Conservation (phyloP, 2,888 invertebrate species). For the Ischnura elegans region DNA sequence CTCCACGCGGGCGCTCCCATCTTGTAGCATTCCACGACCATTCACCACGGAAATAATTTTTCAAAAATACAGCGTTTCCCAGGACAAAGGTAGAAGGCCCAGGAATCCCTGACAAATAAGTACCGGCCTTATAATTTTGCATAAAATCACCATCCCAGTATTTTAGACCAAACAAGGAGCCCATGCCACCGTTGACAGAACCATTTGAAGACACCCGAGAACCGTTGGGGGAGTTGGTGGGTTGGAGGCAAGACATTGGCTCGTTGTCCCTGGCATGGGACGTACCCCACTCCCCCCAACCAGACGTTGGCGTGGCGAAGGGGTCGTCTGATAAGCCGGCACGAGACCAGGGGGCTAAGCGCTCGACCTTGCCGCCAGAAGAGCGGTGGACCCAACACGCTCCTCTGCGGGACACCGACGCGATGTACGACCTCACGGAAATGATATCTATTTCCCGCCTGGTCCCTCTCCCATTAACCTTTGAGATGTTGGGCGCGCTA, state of each 20-base stretch:
- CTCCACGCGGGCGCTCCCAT: not conserved
- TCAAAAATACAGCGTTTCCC: not conserved
- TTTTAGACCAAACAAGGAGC: conserved; percentile 38
- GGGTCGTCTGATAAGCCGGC: not conserved
- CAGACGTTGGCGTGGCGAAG: not conserved
- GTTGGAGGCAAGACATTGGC: not conserved
- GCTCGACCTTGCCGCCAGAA: conserved; percentile 21
- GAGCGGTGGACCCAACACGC: not conserved
- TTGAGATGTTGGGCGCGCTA: not conserved
- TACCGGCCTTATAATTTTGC: not conserved
- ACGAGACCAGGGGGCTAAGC: not conserved
- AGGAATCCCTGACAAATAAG: not conserved
- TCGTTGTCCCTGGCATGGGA: not conserved
- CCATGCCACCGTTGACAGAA: conserved; percentile 53
- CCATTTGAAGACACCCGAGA: conserved; percentile 50
- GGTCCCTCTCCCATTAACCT: conserved; percentile 10
- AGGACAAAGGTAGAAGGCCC: not conserved
- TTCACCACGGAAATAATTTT: not conserved
- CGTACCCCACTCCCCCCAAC: conserved; percentile 27
- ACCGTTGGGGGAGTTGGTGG: not conserved
- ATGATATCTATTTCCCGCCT: conserved; percentile 53
- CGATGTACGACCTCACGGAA: conserved; percentile 52
- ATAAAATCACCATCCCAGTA: conserved; percentile 42
- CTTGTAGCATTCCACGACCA: not conserved
- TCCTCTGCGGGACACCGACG: conserved; percentile 34